phyloP scores from a whole-genome alignment of 2,113 vertebrate genomes.

The Gracilinanus agilis region DNA sequence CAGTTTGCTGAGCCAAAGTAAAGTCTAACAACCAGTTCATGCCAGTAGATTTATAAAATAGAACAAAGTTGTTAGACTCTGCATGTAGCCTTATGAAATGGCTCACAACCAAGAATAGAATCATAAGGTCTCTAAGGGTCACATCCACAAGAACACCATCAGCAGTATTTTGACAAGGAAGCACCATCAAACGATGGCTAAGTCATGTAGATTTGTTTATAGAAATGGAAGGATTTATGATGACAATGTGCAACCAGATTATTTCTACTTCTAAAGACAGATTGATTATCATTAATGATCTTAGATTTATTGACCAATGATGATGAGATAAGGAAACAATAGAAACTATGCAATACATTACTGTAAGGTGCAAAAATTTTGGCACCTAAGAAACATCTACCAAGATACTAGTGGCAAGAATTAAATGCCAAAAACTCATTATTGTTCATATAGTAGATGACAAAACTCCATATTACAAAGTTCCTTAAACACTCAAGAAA shows the following conservation, averaged over 20 bases:
- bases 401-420: neutral
- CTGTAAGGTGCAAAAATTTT: neutral
- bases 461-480: neutral
- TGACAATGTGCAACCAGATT: neutral
- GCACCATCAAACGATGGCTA: neutral
- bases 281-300: neutral
- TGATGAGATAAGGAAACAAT: neutral
- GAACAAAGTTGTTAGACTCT: neutral
- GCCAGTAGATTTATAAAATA: neutral
- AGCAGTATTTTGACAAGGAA: neutral
- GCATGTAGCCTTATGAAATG: neutral
- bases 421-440: neutral
- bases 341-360: neutral
- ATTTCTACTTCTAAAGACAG: neutral
- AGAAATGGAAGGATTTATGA: neutral
- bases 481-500: neutral
- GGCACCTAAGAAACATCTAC: neutral
- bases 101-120: neutral
- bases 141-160: neutral
- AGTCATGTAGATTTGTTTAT: neutral
- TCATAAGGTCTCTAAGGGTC: neutral
- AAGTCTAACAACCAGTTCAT: neutral
- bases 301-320: neutral
- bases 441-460: neutral
- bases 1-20: neutral